phyloP scores from a whole-genome alignment of 1,140 invertebrate species.

The Littorina saxatilis region DNA sequence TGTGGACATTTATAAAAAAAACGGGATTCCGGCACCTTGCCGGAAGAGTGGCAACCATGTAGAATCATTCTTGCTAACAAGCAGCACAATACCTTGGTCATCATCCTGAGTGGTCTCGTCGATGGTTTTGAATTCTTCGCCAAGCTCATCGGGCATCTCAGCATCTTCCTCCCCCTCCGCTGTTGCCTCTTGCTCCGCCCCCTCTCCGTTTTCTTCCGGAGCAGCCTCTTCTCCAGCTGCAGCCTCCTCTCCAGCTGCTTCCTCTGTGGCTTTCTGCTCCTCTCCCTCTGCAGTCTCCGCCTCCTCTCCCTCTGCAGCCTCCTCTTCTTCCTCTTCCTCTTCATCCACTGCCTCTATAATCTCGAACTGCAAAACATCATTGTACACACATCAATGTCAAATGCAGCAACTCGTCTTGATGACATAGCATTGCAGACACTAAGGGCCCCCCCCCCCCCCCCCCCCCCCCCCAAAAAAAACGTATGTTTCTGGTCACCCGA shows the following conservation, averaged over 20 bases:
- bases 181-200: constrained; percentile 16
- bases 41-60: no score
- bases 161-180: constrained; percentile 55
- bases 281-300: constrained; percentile 60
- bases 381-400: no score
- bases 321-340: constrained; percentile 58
- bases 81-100: constrained; percentile 39
- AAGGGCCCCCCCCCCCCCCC: no score
- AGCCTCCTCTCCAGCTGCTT: constrained; percentile 58
- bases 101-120: constrained; percentile 61
- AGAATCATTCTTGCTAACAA: no score
- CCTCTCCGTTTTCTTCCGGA: constrained; percentile 26
- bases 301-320: constrained; percentile 47
- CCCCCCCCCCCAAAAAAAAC: no score
- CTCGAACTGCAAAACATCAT: constrained; percentile 26
- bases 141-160: constrained; percentile 42
- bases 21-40: no score
- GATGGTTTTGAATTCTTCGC: constrained; percentile 59
- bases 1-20: no score
- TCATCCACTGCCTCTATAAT: constrained; percentile 57
- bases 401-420: no score
- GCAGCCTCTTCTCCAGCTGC: constrained; percentile 25
- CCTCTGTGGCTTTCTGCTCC: constrained; percentile 52
- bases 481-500: no score
- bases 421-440: no score